Base-by-base conservation (phyloP, 2,888 invertebrate genomes). In the Cheilosia vulpina region DNA sequence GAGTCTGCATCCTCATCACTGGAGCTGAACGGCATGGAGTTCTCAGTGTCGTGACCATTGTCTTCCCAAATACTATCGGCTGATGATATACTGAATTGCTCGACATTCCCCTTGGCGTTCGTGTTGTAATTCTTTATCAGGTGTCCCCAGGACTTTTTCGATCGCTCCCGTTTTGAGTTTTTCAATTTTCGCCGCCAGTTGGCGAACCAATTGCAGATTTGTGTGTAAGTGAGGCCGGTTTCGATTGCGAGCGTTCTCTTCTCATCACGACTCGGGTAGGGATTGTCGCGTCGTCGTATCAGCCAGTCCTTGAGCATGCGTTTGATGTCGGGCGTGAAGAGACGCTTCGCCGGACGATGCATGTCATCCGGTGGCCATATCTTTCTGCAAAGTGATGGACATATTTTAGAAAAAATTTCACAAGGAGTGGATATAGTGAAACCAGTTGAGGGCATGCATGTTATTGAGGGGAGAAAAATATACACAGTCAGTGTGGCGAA, bases 201-300 rank as follows among this genome's bases (percentile, higher is more conserved):
- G n/a, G 96, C 96, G 90, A 96, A 96, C 96, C 96, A 96, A 91
- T 96, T 96, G 87, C 91, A 93, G 92, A 96, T 96, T 93, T 96
- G 96, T 88, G 96, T 95, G 89, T 96, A 96, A 21, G 96, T 96
- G 27, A 96, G 93, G 55, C 96, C 96, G 17, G 96, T 96, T 92
- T 96, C 95, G 24, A 94, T 92, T 1, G 96, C 95, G 77, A 96
- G 92, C 65, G 94, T 93, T 92, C 96, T 96, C 90, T 96, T 96
- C 91, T 96, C 96, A 88, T 96, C 96, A 81, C 96, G 93, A 89
- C 95, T 96, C 1, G 96, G 96, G 91, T 96, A 96, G 0, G 96
- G 96, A 91, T 96, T 96, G 87, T 96, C 96, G 90, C 96, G 93
- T 88, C 96, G 93, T 53, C 96, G 93, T 17, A 96, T 94, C 15